Conservation (phyloP, 2,888 invertebrate genomes). For the Ormyrus labotus region DNA sequence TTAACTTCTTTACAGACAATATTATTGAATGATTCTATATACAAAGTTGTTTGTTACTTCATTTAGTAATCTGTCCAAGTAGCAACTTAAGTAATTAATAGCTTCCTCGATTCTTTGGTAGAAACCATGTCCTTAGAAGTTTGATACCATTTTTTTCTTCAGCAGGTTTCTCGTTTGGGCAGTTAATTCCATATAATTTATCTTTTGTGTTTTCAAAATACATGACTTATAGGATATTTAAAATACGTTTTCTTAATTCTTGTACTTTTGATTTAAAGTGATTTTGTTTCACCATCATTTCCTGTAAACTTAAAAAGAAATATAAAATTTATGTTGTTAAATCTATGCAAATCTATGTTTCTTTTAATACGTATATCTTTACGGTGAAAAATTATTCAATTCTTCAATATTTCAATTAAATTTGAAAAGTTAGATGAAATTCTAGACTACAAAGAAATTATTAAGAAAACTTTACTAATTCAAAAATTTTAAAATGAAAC, state of each 20-base stretch:
- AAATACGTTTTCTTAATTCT: slow-evolving; percentile 52
- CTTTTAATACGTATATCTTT: no score
- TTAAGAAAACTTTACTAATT: no score
- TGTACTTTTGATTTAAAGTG: background rate
- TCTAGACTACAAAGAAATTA: no score
- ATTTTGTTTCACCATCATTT: background rate
- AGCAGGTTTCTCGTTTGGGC: background rate
- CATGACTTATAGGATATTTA: slow-evolving; percentile 51
- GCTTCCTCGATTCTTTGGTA: slow-evolving; percentile 9
- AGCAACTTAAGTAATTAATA: slow-evolving; percentile 6
- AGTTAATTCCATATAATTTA: background rate
- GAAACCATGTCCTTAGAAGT: background rate
- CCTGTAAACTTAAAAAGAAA: background rate
- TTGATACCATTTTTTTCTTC: background rate
- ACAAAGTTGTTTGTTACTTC: slow-evolving; percentile 13
- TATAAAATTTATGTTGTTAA: no score
- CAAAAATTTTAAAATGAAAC: no score
- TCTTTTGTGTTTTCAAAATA: slow-evolving; percentile 58
- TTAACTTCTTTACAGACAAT: slow-evolving; percentile 30
- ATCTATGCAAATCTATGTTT: no score
- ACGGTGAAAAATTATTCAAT: no score
- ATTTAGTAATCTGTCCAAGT: background rate
- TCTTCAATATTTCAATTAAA: no score
- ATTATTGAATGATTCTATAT: slow-evolving; percentile 33
- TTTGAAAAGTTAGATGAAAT: no score